These are phyloP conservation scores for Orientallactaga bullata DNA, from an alignment of 2,113 vertebrate genomes.

Conservation along the genomic window DNA sequence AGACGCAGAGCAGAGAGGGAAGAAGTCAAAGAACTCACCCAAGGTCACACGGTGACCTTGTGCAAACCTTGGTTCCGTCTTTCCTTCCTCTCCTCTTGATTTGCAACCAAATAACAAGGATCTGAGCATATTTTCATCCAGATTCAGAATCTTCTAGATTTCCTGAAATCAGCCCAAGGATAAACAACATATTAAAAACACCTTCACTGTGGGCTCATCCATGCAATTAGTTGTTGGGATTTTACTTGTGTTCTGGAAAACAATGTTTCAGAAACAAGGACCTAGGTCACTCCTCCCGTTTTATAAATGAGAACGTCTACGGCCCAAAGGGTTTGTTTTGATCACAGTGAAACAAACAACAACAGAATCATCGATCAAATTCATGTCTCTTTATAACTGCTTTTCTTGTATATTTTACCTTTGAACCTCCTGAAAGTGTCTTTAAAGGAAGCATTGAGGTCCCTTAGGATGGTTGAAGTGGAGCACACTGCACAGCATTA, in stretches of 20 bases:
- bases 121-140: background rate
- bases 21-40: background rate
- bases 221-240: background rate
- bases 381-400: background rate
- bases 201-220: background rate
- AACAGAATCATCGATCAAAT: constrained; percentile 29
- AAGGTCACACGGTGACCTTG: background rate
- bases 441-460: background rate
- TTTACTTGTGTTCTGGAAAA: background rate
- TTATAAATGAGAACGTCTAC: constrained; percentile 13
- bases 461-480: background rate
- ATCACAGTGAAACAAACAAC: background rate
- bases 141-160: background rate
- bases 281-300: background rate
- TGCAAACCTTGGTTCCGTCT: background rate
- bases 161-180: background rate
- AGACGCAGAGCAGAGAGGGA: background rate
- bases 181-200: background rate
- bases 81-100: background rate
- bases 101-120: background rate
- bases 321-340: background rate
- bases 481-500: background rate
- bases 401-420: background rate
- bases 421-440: background rate
- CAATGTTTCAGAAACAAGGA: background rate